phyloP scores from a whole-genome alignment of 2,797 vertebrate species.

The Otolemur crassicaudatus region DNA sequence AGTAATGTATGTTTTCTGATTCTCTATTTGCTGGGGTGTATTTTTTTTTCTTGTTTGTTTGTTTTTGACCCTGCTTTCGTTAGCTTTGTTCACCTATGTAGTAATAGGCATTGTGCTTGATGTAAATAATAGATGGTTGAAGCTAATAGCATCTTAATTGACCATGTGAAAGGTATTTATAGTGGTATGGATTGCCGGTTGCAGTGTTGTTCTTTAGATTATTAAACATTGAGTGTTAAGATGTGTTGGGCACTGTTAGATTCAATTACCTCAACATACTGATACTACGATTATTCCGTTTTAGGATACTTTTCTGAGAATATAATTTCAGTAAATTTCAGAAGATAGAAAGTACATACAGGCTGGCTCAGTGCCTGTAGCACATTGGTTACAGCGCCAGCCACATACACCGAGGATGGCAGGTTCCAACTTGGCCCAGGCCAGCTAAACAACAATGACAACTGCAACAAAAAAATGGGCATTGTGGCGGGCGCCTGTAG shows the following conservation, averaged over 20 bases:
- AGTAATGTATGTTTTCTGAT: neutral
- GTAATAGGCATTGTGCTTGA: neutral
- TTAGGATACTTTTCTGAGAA: constrained; percentile 29
- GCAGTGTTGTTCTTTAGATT: neutral
- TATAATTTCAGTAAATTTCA: neutral
- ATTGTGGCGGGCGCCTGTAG: too few species aligned
- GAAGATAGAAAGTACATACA: constrained; percentile 2
- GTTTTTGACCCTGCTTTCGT: neutral
- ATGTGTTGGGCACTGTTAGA: neutral
- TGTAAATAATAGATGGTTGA: neutral
- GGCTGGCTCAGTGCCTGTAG: too few species aligned
- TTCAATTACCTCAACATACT: neutral
- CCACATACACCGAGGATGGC: too few species aligned
- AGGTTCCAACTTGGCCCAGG: too few species aligned
- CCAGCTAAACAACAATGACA: too few species aligned
- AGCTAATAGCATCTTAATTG: neutral
- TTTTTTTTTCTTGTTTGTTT: too few species aligned
- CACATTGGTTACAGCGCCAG: too few species aligned
- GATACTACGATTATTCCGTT: neutral
- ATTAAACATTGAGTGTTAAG: constrained; percentile 13
- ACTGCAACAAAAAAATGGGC: too few species aligned
- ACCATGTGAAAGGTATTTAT: constrained; percentile 3
- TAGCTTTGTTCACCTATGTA: neutral
- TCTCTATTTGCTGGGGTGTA: neutral
- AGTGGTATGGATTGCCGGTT: neutral